A percentile compares a stretch with the other conserved stretches of the same genome.
Evolutionary conservation across 2,888 invertebrate species (phyloP).

Genomic region (Megamerina dolium): DNA sequence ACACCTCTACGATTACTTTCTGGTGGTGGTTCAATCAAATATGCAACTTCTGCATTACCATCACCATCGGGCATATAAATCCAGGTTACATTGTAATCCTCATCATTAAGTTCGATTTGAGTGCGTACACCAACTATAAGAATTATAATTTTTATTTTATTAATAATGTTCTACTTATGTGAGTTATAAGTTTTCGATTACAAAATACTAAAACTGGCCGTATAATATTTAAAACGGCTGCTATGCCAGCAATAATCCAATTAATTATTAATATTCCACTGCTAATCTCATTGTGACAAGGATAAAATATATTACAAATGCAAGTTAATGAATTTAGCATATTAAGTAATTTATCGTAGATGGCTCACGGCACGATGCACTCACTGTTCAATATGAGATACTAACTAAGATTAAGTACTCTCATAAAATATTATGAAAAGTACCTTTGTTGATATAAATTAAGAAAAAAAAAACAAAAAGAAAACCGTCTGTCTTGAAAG

Average conservation of each 20-base stretch:
- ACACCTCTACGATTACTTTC: slow-evolving; percentile 31
- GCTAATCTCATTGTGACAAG: slow-evolving; percentile 41
- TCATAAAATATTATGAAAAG: no score
- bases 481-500: no score
- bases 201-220: slow-evolving; percentile 30
- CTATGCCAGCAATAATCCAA: slow-evolving; percentile 38
- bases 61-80: slow-evolving; percentile 49
- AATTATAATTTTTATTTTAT: background rate
- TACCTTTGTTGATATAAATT: no score
- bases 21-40: slow-evolving; percentile 41
- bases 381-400: no score
- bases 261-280: slow-evolving; percentile 36
- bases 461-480: no score
- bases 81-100: slow-evolving; percentile 48
- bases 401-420: no score
- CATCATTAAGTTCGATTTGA: slow-evolving; percentile 39
- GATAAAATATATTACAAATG: slow-evolving; percentile 41
- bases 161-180: background rate
- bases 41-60: slow-evolving; percentile 44
- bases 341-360: no score
- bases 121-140: slow-evolving; percentile 37
- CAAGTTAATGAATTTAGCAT: slow-evolving; percentile 29
- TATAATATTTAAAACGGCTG: slow-evolving; percentile 34
- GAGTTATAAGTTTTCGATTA: slow-evolving; percentile 1
- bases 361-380: no score